phyloP scores from a whole-genome alignment of 1,140 invertebrate genomes.

The Bacillus rossius region DNA sequence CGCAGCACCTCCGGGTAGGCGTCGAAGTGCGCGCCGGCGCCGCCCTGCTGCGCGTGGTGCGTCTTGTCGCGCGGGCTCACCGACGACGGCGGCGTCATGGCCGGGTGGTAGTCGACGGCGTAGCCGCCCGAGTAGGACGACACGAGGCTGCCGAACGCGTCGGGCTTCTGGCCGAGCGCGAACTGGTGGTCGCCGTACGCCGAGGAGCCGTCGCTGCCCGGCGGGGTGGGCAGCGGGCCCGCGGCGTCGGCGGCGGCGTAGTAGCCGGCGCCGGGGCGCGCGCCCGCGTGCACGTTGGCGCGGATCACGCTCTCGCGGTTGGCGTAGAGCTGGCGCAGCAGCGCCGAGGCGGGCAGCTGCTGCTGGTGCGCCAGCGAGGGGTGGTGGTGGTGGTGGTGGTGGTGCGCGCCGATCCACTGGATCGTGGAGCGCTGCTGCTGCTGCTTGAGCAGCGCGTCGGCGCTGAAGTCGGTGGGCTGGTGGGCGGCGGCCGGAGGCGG shows the following conservation, averaged over 20 bases:
- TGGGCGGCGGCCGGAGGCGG: conserved; percentile 48
- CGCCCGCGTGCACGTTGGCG: conserved; percentile 74
- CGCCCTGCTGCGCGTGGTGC: conserved; percentile 50
- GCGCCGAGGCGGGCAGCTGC: conserved; percentile 72
- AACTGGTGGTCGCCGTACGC: conserved; percentile 67
- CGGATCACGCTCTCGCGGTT: conserved; percentile 92
- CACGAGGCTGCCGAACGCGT: conserved; percentile 53
- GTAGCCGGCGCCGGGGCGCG: conserved; percentile 37
- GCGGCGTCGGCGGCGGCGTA: conserved; percentile 27
- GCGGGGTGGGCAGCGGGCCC: conserved; percentile 79
- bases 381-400: conserved; percentile 55
- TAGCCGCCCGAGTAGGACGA: conserved; percentile 56
- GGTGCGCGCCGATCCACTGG: conserved; percentile 87
- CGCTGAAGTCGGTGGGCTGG: conserved; percentile 78
- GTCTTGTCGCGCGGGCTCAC: conserved; percentile 89
- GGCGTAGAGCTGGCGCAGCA: conserved; percentile 84
- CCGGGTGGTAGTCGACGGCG: conserved; percentile 76
- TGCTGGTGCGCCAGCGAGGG: conserved; percentile 51
- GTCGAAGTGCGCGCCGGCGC: conserved; percentile 44
- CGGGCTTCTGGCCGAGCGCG: conserved; percentile 50
- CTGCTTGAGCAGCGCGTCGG: conserved; percentile 74
- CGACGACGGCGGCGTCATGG: conserved; percentile 92
- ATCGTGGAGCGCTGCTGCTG: conserved; percentile 83
- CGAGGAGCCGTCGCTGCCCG: conserved; percentile 73
- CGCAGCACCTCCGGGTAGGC: conserved; percentile 45